Conservation (phyloP, 2,888 invertebrate species). For the Thelaira solivaga region DNA sequence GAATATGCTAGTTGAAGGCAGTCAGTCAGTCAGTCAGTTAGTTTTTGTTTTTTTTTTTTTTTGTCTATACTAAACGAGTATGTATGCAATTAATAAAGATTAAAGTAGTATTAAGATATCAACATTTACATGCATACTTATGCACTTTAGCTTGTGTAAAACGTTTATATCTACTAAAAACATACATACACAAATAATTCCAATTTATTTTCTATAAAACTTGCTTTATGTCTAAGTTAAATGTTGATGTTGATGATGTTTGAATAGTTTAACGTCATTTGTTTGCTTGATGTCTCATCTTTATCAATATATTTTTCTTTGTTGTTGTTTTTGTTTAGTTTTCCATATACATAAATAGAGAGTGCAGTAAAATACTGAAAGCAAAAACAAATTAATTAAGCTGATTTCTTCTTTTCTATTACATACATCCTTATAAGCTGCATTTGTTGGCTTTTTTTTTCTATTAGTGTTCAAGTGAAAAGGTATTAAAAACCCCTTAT, state of each 20-base stretch:
- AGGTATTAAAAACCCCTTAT: background rate
- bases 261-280: constrained; percentile 36
- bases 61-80: too few relatives aligned
- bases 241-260: constrained; percentile 31
- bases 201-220: constrained; percentile 1
- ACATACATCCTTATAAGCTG: constrained; percentile 15
- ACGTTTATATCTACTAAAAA: background rate
- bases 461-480: background rate
- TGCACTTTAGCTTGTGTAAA: too few relatives aligned
- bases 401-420: constrained; percentile 29
- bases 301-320: background rate
- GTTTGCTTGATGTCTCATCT: constrained; percentile 15
- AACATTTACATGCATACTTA: background rate
- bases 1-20: too few relatives aligned
- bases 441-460: constrained; percentile 26
- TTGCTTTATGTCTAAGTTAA: background rate
- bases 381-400: constrained; percentile 46
- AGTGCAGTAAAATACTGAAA: background rate
- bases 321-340: background rate
- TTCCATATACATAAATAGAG: background rate
- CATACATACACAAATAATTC: constrained; percentile 9
- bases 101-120: constrained; percentile 58
- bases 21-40: background rate
- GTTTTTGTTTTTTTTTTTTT: background rate
- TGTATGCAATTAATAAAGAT: constrained; percentile 60